Evolutionary conservation across 2,797 vertebrate species (phyloP), one percentile per base, ranked within the genome.

Genomic region (Anguilla megastoma): DNA sequence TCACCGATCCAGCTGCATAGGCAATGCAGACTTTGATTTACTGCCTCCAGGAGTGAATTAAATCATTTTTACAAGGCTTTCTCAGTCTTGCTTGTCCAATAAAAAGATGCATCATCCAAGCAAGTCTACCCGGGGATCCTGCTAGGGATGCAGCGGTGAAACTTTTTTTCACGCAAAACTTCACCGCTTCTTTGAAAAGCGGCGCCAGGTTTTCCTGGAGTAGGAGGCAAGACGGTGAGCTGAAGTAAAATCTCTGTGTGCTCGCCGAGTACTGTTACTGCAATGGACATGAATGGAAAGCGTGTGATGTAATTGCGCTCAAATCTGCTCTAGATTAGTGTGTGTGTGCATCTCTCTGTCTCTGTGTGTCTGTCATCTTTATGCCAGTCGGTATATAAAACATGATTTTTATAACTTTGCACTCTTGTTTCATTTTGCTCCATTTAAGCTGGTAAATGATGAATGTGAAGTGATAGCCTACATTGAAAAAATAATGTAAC

Each of bases 51-150:
- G 89, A 88, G 90, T 89, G 91, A 94, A 94, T 94, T 92, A 94
- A 95, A 94, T 95, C 90, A 92, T 93, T 92, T 36, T 89, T 91
- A 93, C 92, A 92, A 93, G 92, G 91, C 92, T 89, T 91, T 88
- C 89, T 86, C 90, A 92, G 89, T 94, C 92, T 88, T 85, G 89
- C 88, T 88, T 89, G 92, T 93, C 91, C 92, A 90, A 91, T 89
- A 91, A 91, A 93, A 86, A 91, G 92, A 94, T 92, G 93, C 87
- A 76, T 90, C 88, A 90, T 89, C 88, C 80, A 91, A 89, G 89
- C 36, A 84, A 87, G 89, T 86, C 84, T 89, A 86, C 58, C 85
- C 86, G 76, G 87, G 58, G 82, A 82, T 84, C 88, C 84, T 48
- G 9, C 86, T 12, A 86, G 2, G 54, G 60, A 27, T 79, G 87